A percentile compares a stretch with the other conserved stretches of the same genome.
phyloP scores from a whole-genome alignment of 1,140 invertebrate genomes.

The Trachymyrmex septentrionalis region DNA sequence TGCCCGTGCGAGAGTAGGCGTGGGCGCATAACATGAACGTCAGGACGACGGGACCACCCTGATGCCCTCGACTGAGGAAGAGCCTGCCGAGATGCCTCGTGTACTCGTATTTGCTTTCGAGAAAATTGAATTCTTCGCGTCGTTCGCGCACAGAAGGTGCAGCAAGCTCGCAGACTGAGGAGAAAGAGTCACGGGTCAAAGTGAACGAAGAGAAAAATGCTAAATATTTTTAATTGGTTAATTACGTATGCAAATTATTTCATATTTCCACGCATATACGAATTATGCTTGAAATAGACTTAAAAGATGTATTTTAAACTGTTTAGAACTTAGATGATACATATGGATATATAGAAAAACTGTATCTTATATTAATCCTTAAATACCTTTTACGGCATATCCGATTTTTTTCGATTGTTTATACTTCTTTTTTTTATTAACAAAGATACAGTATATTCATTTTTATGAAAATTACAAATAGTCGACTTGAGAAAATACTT shows the following conservation, averaged over 20 bases:
- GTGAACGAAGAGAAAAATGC: background rate
- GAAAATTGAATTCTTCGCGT: constrained; percentile 56
- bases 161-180: background rate
- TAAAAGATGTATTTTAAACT: background rate
- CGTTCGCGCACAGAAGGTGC: background rate
- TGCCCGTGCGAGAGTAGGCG: constrained; percentile 62
- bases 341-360: background rate
- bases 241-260: background rate
- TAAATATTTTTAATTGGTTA: constrained; percentile 14
- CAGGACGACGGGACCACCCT: constrained; percentile 67
- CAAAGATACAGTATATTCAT: no score
- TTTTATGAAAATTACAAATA: no score
- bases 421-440: no score
- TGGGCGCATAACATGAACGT: constrained; percentile 47
- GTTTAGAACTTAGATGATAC: background rate
- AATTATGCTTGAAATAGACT: background rate
- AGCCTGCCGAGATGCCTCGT: constrained; percentile 1
- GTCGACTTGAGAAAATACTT: no score
- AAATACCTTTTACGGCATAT: no score
- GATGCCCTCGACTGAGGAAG: constrained; percentile 39
- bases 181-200: background rate
- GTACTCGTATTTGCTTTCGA: constrained; percentile 45
- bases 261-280: background rate
- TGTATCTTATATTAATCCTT: background rate
- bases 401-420: no score